Conservation (phyloP, 2,888 invertebrate genomes). For the Erebia palarica region DNA sequence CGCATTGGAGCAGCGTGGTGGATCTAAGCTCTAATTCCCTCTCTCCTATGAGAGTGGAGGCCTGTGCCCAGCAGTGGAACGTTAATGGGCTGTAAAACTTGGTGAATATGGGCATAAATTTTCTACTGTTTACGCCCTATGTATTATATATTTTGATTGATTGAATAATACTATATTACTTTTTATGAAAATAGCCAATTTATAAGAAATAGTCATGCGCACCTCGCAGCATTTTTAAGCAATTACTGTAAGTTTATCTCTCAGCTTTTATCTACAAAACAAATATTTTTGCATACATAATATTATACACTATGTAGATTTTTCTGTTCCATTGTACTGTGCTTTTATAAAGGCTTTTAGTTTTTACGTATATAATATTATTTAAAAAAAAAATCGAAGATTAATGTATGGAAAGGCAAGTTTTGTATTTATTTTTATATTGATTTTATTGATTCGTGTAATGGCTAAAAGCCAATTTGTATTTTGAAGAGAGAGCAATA, state of each 20-base stretch:
- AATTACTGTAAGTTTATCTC: conserved; percentile 28
- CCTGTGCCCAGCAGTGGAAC: too few species aligned
- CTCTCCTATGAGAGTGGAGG: too few species aligned
- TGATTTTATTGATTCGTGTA: neutral
- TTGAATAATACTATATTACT: neutral
- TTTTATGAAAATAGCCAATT: conserved; percentile 11
- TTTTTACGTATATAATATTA: neutral
- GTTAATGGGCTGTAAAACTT: too few species aligned
- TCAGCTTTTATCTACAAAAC: conserved; percentile 23
- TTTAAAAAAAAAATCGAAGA: neutral
- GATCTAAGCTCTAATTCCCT: too few species aligned
- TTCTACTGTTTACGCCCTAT: too few species aligned
- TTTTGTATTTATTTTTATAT: conserved; percentile 8
- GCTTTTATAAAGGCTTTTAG: conserved; percentile 24
- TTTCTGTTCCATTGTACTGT: conserved; percentile 8
- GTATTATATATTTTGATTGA: too few species aligned
- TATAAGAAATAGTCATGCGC: conserved; percentile 35
- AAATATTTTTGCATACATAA: conserved; percentile 23
- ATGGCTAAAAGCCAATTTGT: too few species aligned
- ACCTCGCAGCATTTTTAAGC: conserved; percentile 46
- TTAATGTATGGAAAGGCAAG: neutral
- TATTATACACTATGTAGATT: neutral
- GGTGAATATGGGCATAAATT: too few species aligned
- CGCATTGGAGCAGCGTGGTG: too few species aligned
- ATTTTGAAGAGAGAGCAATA: too few species aligned